Percentiles rank a stretch among this genome's conserved stretches.
Evolutionary conservation across 2,888 invertebrate genomes (phyloP).

Genomic region (Vannuccia rotundouncinata): DNA sequence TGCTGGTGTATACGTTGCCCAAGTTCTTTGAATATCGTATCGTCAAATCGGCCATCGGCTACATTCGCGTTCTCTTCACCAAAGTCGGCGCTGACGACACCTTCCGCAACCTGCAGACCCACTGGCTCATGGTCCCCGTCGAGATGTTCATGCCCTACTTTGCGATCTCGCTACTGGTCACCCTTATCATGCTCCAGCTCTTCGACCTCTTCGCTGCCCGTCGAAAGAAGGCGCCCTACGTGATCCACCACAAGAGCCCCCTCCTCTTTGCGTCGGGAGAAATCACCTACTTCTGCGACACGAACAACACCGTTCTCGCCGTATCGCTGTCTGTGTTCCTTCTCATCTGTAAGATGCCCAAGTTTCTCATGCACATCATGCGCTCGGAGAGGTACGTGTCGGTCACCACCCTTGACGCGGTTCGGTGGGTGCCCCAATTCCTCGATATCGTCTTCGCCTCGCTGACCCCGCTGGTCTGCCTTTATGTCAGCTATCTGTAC

Average conservation of each 20-base stretch:
- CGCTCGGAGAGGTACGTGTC: constrained; percentile 9
- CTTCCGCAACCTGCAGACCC: constrained; percentile 10
- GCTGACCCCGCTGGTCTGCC: not conserved
- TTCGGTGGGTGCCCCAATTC: not conserved
- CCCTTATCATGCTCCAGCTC: not conserved
- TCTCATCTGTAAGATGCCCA: constrained; percentile 25
- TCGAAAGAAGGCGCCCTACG: not conserved
- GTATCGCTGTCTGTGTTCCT: constrained; percentile 18
- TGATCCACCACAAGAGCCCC: not conserved
- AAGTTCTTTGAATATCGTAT: constrained; percentile 25
- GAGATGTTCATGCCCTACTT: constrained; percentile 31
- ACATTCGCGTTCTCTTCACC: constrained; percentile 3
- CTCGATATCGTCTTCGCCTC: not conserved
- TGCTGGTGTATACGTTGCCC: constrained; percentile 22
- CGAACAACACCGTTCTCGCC: constrained; percentile 6
- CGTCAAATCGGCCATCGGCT: not conserved
- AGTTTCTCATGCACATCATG: constrained; percentile 31
- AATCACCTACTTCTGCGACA: not conserved
- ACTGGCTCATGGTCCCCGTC: constrained; percentile 32
- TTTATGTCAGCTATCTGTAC: not conserved
- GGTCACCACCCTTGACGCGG: not conserved
- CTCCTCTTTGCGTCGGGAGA: not conserved
- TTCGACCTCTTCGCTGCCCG: not conserved
- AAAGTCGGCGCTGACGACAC: not conserved
- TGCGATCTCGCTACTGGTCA: not conserved